phyloP scores from a whole-genome alignment of 1,140 invertebrate genomes.

The Tetraneura akinire region DNA sequence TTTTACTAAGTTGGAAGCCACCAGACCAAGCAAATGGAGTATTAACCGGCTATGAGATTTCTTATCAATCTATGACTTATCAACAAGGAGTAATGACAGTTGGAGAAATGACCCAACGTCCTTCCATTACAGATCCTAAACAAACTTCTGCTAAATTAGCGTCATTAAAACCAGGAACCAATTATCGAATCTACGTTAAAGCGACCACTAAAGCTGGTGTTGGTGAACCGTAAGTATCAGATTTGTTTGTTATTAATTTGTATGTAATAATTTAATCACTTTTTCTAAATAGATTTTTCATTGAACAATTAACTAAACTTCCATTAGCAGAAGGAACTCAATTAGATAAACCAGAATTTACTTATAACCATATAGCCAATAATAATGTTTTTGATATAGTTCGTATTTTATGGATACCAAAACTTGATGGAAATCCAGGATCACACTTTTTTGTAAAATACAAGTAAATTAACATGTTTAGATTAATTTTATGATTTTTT shows the following conservation, averaged over 20 bases:
- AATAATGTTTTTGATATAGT: constrained; percentile 76
- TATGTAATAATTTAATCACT: not conserved
- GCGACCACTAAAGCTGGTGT: constrained; percentile 82
- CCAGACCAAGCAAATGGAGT: constrained; percentile 92
- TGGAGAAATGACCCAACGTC: constrained; percentile 70
- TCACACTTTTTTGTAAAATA: constrained; percentile 90
- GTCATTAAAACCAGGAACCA: constrained; percentile 79
- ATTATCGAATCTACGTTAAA: constrained; percentile 82
- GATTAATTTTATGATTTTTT: not conserved
- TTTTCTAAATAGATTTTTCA: constrained; percentile 61
- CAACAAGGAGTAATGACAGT: constrained; percentile 64
- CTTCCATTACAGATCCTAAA: constrained; percentile 75
- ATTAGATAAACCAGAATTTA: constrained; percentile 78
- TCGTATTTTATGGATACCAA: constrained; percentile 79
- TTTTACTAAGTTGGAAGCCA: constrained; percentile 87
- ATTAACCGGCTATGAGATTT: constrained; percentile 89
- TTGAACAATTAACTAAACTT: constrained; percentile 73
- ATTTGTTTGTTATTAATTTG: not conserved
- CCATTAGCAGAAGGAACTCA: constrained; percentile 60
- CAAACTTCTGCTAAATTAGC: constrained; percentile 81
- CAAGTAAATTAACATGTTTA: constrained; percentile 59
- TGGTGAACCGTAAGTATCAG: constrained; percentile 69
- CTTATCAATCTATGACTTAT: constrained; percentile 81
- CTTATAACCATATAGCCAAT: constrained; percentile 68
- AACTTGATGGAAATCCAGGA: constrained; percentile 71